A percentile compares a stretch with the other conserved stretches of the same genome.
phyloP scores from a whole-genome alignment of 2,113 vertebrate species.

The Camelus bactrianus region DNA sequence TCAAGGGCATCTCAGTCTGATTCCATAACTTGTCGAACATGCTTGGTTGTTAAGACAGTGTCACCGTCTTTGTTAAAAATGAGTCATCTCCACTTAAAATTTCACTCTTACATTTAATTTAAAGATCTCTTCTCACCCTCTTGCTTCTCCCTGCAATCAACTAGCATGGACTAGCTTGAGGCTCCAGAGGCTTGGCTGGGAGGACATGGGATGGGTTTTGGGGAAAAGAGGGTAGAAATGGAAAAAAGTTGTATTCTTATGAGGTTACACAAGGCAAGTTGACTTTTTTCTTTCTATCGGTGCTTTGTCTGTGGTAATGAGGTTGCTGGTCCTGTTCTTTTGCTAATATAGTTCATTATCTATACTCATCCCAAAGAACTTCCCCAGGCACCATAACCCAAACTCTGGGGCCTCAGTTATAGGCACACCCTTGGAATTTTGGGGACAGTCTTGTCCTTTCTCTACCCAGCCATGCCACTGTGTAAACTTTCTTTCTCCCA shows the following conservation, averaged over 20 bases:
- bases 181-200: not conserved
- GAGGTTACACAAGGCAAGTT: not conserved
- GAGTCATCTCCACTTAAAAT: not conserved
- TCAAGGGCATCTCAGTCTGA: not conserved
- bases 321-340: not conserved
- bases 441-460: not conserved
- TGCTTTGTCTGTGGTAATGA: not conserved
- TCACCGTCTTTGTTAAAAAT: not conserved
- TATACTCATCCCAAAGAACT: not conserved
- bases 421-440: not conserved
- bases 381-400: not conserved
- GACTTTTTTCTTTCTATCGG: not conserved
- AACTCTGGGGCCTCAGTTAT: not conserved
- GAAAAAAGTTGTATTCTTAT: not conserved
- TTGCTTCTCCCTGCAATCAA: too few species aligned
- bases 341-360: not conserved
- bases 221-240: not conserved
- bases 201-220: not conserved
- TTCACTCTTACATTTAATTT: not conserved
- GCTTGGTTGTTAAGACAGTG: not conserved
- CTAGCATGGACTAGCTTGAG: not conserved
- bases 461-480: not conserved
- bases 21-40: not conserved
- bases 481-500: not conserved
- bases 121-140: not conserved